These are phyloP conservation scores for Sisyra terminalis DNA, from an alignment of 2,888 invertebrate genomes.

Conservation along the genomic window DNA sequence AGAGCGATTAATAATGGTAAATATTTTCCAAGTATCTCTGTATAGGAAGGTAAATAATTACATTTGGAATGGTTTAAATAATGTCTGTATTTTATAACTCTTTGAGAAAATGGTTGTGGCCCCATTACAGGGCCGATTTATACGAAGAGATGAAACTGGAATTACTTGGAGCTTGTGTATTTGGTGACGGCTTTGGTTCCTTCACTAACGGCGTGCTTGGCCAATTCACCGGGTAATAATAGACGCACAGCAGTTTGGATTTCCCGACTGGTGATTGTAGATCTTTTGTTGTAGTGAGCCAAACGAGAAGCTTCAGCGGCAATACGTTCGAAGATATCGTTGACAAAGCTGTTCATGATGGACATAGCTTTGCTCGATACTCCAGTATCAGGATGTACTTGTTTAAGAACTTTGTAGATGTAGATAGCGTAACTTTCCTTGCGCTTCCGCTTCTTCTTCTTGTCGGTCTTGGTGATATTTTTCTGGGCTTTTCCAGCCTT, in stretches of 20 bases:
- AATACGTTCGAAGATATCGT: conserved; percentile 56
- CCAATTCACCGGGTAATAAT: conserved; percentile 52
- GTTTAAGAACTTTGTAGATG: conserved; percentile 31
- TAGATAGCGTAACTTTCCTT: conserved; percentile 40
- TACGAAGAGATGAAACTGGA: too few relatives aligned
- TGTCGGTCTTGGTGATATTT: conserved; percentile 37
- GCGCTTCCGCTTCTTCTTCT: conserved; percentile 38
- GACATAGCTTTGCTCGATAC: conserved; percentile 53
- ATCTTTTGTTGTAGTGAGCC: conserved; percentile 42
- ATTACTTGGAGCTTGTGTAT: conserved; percentile 18
- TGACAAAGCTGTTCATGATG: conserved; percentile 61
- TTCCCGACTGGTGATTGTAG: conserved; percentile 49
- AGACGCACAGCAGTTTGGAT: conserved; percentile 51
- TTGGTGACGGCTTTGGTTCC: conserved; percentile 39
- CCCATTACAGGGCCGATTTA: too few relatives aligned
- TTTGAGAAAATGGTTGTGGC: too few relatives aligned
- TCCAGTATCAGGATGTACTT: conserved; percentile 38
- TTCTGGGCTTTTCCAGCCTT: conserved; percentile 38
- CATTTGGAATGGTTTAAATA: too few relatives aligned
- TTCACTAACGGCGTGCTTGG: conserved; percentile 52
- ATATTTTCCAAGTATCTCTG: too few relatives aligned
- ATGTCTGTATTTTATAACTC: too few relatives aligned
- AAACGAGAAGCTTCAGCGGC: conserved; percentile 47
- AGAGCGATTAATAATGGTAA: too few relatives aligned
- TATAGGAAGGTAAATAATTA: too few relatives aligned